These are phyloP conservation scores for Pteropus alecto DNA, from an alignment of 2,113 vertebrate species.

Conservation along the genomic window DNA sequence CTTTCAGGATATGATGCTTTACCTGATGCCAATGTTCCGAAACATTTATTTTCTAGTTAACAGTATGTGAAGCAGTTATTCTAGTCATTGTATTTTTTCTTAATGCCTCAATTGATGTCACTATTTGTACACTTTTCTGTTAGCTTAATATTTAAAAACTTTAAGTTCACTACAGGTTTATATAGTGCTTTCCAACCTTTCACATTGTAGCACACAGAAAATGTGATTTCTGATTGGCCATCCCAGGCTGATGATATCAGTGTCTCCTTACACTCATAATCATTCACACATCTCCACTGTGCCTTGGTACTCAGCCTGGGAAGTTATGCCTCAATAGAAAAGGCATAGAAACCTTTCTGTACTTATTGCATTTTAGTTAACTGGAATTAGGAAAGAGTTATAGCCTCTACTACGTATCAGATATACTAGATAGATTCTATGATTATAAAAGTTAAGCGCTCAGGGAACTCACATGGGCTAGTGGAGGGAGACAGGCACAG, in stretches of 20 bases:
- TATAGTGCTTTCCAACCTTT: not conserved
- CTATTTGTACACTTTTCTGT: slow-evolving; percentile 7
- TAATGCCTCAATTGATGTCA: not conserved
- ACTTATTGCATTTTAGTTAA: not conserved
- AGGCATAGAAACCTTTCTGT: not conserved
- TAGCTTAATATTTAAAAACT: slow-evolving; percentile 32
- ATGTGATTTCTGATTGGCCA: slow-evolving; percentile 13
- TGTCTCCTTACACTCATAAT: not conserved
- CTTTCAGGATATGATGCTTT: slow-evolving; percentile 77
- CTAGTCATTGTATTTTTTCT: slow-evolving; percentile 50
- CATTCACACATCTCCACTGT: not conserved
- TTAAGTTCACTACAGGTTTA: not conserved
- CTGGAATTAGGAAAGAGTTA: slow-evolving; percentile 21
- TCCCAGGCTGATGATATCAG: not conserved
- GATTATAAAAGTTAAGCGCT: not conserved
- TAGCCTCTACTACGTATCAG: not conserved
- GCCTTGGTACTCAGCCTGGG: not conserved
- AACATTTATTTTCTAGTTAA: slow-evolving; percentile 75
- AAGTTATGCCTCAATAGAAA: not conserved
- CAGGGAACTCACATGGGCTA: not conserved
- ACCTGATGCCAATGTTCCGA: slow-evolving; percentile 79
- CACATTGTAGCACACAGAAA: not conserved
- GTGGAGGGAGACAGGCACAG: not conserved
- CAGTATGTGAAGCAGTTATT: slow-evolving; percentile 54
- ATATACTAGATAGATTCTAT: not conserved